phyloP scores from a whole-genome alignment of 2,113 vertebrate species.

The Cheilinus undulatus region DNA sequence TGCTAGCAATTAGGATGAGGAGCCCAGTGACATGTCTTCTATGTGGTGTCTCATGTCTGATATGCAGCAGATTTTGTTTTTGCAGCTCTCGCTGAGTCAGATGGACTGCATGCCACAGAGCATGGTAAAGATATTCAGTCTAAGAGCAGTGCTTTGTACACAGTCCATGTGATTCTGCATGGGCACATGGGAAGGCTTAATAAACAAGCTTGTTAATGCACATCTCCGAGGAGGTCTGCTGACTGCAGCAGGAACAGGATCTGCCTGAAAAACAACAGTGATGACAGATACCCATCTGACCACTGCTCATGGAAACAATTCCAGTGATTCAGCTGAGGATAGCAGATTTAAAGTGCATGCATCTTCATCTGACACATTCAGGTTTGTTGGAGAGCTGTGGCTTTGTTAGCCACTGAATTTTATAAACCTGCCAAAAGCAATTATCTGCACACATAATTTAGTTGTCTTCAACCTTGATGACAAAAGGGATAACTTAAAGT shows the following conservation, averaged over 20 bases:
- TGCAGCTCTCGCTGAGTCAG: conserved; percentile 60
- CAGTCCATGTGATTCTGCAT: conserved; percentile 46
- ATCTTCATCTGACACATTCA: conserved; percentile 18
- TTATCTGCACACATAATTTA: conserved; percentile 9
- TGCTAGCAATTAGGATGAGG: conserved; percentile 58
- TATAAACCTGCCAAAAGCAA: conserved; percentile 12
- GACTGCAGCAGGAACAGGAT: conserved; percentile 59
- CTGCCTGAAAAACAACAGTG: conserved; percentile 49
- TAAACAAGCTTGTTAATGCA: conserved; percentile 34
- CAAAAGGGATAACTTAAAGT: not conserved
- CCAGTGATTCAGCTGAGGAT: conserved; percentile 38
- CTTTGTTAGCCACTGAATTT: conserved; percentile 17
- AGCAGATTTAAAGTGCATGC: conserved; percentile 30
- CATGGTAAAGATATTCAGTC: conserved; percentile 41
- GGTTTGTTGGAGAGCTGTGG: conserved; percentile 3
- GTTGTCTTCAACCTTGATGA: not conserved
- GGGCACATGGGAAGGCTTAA: conserved; percentile 37
- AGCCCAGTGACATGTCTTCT: conserved; percentile 33
- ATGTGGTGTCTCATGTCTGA: conserved; percentile 57
- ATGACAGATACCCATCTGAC: conserved; percentile 63
- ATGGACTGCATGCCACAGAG: conserved; percentile 52
- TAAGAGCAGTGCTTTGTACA: conserved; percentile 55
- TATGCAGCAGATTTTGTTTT: conserved; percentile 63
- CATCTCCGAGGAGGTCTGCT: conserved; percentile 68
- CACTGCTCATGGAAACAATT: conserved; percentile 30